phyloP scores from a whole-genome alignment of 2,797 vertebrate genomes.

The Epinephelus malabaricus region DNA sequence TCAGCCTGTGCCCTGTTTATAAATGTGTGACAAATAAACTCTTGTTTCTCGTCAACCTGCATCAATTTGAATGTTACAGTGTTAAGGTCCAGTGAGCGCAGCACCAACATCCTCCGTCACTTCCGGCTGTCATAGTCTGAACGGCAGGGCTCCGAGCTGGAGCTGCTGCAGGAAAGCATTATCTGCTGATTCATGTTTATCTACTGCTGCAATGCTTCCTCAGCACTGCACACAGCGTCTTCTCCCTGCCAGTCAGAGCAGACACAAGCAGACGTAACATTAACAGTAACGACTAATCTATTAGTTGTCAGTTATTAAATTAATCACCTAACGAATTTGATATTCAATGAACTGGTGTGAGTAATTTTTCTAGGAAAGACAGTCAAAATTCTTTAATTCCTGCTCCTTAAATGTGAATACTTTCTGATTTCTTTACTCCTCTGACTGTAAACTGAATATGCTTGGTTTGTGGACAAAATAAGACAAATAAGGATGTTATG shows the following conservation, averaged over 20 bases:
- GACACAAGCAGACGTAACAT: not conserved
- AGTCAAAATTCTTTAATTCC: no score
- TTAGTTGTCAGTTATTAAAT: no score
- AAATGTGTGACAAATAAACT: constrained; percentile 80
- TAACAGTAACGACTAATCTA: not conserved
- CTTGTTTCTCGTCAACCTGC: constrained; percentile 61
- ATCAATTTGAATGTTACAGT: constrained; percentile 5
- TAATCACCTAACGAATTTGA: no score
- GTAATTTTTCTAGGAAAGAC: no score
- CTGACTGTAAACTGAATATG: no score
- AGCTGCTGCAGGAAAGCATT: constrained; percentile 31
- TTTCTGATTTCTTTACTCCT: no score
- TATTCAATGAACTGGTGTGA: no score
- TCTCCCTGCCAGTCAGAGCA: constrained; percentile 34
- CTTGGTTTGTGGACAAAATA: no score
- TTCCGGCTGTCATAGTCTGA: constrained; percentile 27
- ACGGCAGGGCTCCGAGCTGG: not conserved
- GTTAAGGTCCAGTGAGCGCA: not conserved
- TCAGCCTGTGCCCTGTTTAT: constrained; percentile 71
- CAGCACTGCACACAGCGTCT: not conserved
- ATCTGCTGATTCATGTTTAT: constrained; percentile 72
- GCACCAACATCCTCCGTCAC: constrained; percentile 16
- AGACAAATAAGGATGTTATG: no score
- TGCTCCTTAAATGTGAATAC: no score
- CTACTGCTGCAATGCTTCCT: constrained; percentile 67